Conservation (phyloP, 2,113 vertebrate species). For the Thalassoma bifasciatum region DNA sequence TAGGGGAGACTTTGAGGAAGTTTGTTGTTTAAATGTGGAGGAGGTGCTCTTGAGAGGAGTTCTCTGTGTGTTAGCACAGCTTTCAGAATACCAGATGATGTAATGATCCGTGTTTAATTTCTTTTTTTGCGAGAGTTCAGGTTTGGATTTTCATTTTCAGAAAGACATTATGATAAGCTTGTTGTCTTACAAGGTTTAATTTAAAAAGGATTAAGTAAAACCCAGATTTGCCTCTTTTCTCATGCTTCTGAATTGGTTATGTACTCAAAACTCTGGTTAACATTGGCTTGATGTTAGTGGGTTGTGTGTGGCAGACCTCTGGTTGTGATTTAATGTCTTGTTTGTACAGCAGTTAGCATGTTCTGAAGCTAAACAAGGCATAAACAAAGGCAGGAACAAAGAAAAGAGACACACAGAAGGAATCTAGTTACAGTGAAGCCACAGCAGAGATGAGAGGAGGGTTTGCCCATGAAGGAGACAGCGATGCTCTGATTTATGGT, state of each 20-base stretch:
- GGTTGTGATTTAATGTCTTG: conserved; percentile 1
- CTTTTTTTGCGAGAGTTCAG: neutral
- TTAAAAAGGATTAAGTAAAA: conserved; percentile 4
- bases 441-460: conserved; percentile 9
- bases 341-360: conserved; percentile 2
- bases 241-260: conserved; percentile 4
- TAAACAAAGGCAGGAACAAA: neutral
- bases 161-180: neutral
- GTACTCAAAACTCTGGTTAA: neutral
- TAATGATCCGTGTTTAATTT: conserved; percentile 1
- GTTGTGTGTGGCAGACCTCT: neutral
- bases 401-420: neutral
- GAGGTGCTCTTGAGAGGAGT: neutral
- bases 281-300: conserved; percentile 2
- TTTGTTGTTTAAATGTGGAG: neutral
- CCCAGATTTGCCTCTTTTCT: neutral
- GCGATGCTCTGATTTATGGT: conserved; percentile 19
- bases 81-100: neutral
- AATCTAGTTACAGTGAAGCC: neutral
- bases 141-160: conserved; percentile 8
- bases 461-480: conserved; percentile 23
- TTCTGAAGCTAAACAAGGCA: neutral
- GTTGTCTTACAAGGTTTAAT: conserved; percentile 1
- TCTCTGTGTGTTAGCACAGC: neutral
- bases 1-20: neutral